phyloP scores from a whole-genome alignment of 2,888 invertebrate species.

The Xanthorhoe designata region DNA sequence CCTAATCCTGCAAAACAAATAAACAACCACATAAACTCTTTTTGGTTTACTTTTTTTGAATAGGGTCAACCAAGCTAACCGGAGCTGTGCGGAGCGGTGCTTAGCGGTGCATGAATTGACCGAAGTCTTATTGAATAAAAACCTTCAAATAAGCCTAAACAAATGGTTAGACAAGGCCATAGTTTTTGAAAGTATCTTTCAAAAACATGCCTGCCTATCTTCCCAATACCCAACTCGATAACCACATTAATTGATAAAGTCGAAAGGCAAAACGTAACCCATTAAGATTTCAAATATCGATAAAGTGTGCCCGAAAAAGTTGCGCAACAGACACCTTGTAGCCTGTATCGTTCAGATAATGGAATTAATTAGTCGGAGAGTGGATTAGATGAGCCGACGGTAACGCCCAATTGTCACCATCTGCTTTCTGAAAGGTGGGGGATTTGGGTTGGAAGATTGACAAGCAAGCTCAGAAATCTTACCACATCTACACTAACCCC shows the following conservation, averaged over 20 bases:
- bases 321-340: slow-evolving; percentile 55
- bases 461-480: not conserved
- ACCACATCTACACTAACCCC: no score
- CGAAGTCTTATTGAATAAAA: no score
- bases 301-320: slow-evolving; percentile 42
- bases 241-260: slow-evolving; percentile 1
- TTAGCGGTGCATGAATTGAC: no score
- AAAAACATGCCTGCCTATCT: not conserved
- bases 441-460: slow-evolving; percentile 11
- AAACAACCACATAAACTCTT: no score
- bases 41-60: no score
- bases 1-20: no score
- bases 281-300: slow-evolving; percentile 19
- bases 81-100: no score
- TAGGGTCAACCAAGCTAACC: no score
- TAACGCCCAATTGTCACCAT: slow-evolving; percentile 69
- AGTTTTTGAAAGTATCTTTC: not conserved
- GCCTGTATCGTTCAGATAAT: slow-evolving; percentile 64
- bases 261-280: not conserved
- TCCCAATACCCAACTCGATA: not conserved
- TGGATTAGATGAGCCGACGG: slow-evolving; percentile 66
- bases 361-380: slow-evolving; percentile 72
- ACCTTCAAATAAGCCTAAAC: no score
- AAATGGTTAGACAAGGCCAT: no score
- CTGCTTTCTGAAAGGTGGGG: slow-evolving; percentile 60